Evolutionary conservation across 2,113 vertebrate species (phyloP), one percentile per base, ranked within the genome.

Genomic region (Ciconia stormi): DNA sequence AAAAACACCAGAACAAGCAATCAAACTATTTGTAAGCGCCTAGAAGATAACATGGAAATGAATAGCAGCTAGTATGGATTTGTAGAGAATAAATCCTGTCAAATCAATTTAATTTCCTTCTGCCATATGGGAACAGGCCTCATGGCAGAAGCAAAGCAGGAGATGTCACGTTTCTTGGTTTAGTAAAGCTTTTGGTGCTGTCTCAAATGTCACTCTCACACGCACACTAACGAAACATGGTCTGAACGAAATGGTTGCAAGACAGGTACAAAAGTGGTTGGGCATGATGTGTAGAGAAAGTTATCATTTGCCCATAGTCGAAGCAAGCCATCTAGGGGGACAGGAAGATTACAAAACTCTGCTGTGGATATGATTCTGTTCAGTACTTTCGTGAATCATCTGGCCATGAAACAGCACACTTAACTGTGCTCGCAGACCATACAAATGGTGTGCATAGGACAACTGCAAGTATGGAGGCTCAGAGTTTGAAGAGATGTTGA

Each of bases 61-160:
- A 90, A 90, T 18, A 94, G 70, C 53, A 85, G 34, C 49, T 58
- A 91, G 36, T 79, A 92, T 62, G 74, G 85, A 94, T 93, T 88
- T 90, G 87, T 21, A 79, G 56, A 91, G 27, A 74, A 91, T 91
- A 94, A 96, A 96, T 92, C 74, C 74, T n/a, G 46, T 77, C 90
- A 93, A 88, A 95, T 92, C 82, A 91, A 88, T 85, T 80, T 44
- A 36, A 91, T 96, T 93, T 96, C 65, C 74, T 85, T 80, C 85
- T 77, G 66, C 70, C 73, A 61, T 29, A 77, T 26, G 62, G 87
- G 42, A 95, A 65, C 27, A 69, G 69, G 78, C 66, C 87, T 91
- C 9, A 1, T 47, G 66, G 78, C 70, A 93, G 84, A 61, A 63
- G 71, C 49, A 93, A 82, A 96, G 92, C 73, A 72, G 61, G 38